phyloP scores from a whole-genome alignment of 2,797 vertebrate species.

The Peromyscus eremicus region DNA sequence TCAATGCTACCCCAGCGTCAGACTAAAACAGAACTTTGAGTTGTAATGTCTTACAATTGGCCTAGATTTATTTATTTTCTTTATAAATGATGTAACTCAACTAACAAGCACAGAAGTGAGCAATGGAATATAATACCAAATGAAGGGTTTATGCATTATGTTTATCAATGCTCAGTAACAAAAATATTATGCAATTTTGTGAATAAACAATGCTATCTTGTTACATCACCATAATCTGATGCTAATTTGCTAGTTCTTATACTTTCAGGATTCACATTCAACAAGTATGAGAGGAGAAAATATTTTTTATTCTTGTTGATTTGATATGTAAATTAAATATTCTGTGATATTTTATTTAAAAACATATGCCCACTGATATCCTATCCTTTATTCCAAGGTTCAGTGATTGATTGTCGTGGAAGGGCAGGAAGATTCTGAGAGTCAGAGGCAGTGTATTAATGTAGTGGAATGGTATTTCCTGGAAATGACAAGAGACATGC shows the following conservation, averaged over 20 bases:
- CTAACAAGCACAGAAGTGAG: constrained; percentile 59
- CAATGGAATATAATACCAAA: constrained; percentile 40
- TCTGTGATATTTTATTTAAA: neutral
- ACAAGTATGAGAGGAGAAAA: neutral
- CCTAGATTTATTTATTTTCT: neutral
- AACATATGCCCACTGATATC: neutral
- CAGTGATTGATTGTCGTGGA: neutral
- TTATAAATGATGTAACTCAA: constrained; percentile 11
- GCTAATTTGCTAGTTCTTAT: constrained; percentile 58
- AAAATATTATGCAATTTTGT: constrained; percentile 24
- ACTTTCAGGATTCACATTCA: neutral
- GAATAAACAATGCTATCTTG: neutral
- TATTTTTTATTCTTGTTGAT: neutral
- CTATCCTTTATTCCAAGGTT: neutral
- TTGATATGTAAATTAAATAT: constrained; percentile 33
- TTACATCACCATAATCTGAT: neutral
- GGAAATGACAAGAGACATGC: neutral
- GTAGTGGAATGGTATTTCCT: neutral
- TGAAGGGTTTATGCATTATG: neutral
- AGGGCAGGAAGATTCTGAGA: neutral
- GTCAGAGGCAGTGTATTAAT: neutral
- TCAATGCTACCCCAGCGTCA: neutral
- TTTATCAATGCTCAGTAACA: neutral
- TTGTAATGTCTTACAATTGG: neutral
- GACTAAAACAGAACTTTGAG: constrained; percentile 6